These are phyloP conservation scores for Sinonovacula constricta DNA, from an alignment of 1,140 invertebrate genomes.

Conservation along the genomic window DNA sequence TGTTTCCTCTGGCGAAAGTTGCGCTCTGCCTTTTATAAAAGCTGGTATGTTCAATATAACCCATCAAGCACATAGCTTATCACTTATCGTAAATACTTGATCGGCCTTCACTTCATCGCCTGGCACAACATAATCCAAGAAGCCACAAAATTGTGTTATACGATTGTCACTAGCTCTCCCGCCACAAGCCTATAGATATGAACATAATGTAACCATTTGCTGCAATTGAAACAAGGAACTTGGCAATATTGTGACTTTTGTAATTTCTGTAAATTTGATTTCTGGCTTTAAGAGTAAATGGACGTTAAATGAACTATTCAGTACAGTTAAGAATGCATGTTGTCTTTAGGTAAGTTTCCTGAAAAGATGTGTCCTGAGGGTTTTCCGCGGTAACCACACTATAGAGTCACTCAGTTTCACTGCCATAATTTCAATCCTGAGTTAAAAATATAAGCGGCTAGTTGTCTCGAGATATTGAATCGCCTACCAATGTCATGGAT, in stretches of 20 bases:
- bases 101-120: constrained; percentile 59
- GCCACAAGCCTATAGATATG: constrained; percentile 63
- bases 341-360: constrained; percentile 18
- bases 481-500: not conserved
- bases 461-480: not conserved
- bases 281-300: constrained; percentile 25
- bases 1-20: not conserved
- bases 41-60: not conserved
- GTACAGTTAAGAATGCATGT: constrained; percentile 58
- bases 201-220: constrained; percentile 67
- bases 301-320: constrained; percentile 57
- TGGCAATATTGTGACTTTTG: constrained; percentile 57
- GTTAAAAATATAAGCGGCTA: constrained; percentile 7
- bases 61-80: not conserved
- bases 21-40: not conserved
- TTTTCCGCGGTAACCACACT: constrained; percentile 47
- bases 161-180: constrained; percentile 64
- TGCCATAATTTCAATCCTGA: constrained; percentile 13
- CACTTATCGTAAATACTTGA: constrained; percentile 61
- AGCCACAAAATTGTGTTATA: constrained; percentile 64
- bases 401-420: constrained; percentile 1
- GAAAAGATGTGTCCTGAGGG: constrained; percentile 45
- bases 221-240: constrained; percentile 68
- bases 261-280: constrained; percentile 48
- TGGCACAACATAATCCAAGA: constrained; percentile 59